Evolutionary conservation across 2,888 invertebrate species (phyloP), one percentile per base, ranked within the genome.

Genomic region (Euzophera pinguis): DNA sequence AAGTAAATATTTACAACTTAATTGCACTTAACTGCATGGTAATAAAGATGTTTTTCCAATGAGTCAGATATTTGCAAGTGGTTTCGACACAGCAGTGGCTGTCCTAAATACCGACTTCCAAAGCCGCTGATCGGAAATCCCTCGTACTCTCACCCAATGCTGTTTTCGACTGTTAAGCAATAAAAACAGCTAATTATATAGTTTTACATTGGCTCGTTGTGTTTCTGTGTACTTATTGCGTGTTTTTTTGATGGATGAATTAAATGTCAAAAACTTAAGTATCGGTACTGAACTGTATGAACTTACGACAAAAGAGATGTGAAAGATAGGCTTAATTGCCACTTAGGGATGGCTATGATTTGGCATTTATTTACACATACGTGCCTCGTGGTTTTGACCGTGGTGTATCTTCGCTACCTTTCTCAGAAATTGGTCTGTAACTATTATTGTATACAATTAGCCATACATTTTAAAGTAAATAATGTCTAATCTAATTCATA

Each of bases 21-120:
- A 3, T 3, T 45, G 45, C 8, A 45, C 45, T 45, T 16, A 32
- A 45, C 6, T 4, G 1, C 10, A 45, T 32, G 8, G 14, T 14
- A 14, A 34, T 6, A 45, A 3, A 10, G 10, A 12, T 12, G 16
- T 13, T 32, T 45, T 32, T 45, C 32, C 32, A 9, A 45, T 45
- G 32, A 45, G 10, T 45, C 14, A 34, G 32, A 10, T 45, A 16
- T 50, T 32, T 9, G 10, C 29, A 14, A 13, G 38, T 9, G 43
- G 43, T 51, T 43, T 51, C 51, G 35, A 51, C 34, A 51, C 42
- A 9, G 43, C 42, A 43, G 35, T 51, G 51, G 22, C 35, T 51
- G 51, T 42, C 51, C 51, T 51, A 51, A 43, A 51, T 51, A 51
- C 51, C 43, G 35, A 13, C 27, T 22, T 43, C 42, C 42, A 43